A percentile compares a stretch with the other conserved stretches of the same genome.
These are phyloP conservation scores for Lepidothrix coronata DNA, from an alignment of 2,113 vertebrate species.

Conservation along the genomic window DNA sequence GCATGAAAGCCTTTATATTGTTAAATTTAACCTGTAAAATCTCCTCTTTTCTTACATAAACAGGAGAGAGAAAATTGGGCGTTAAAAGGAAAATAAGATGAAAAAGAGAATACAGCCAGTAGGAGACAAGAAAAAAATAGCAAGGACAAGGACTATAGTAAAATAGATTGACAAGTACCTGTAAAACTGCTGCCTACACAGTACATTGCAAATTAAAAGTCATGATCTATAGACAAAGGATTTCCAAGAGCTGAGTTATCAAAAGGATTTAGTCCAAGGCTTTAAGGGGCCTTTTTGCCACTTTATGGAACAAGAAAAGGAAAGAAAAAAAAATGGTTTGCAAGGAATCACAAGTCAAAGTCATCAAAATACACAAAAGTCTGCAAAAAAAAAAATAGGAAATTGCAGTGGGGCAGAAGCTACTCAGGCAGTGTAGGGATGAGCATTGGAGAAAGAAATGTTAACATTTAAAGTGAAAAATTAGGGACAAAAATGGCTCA, in stretches of 20 bases:
- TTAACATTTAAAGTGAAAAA: neutral
- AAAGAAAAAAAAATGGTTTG: neutral
- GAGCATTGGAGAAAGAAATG: neutral
- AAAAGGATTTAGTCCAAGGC: neutral
- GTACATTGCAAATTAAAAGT: conserved; percentile 25
- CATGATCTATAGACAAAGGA: neutral
- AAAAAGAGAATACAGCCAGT: neutral
- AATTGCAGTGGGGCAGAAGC: neutral
- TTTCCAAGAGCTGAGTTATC: conserved; percentile 14
- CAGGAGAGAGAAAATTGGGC: neutral
- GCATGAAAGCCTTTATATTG: neutral
- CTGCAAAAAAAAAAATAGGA: neutral
- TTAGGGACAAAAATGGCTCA: neutral
- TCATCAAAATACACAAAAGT: neutral
- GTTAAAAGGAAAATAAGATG: neutral
- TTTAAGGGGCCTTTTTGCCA: neutral
- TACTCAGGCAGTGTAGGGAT: neutral
- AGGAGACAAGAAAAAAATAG: neutral
- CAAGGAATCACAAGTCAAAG: neutral
- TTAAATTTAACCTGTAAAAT: neutral
- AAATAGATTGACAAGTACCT: conserved; percentile 25
- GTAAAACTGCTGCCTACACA: conserved; percentile 27
- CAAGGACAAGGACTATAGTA: neutral
- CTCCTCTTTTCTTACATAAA: neutral
- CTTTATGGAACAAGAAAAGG: neutral